These are phyloP conservation scores for Habroteleia sp. DNA, from an alignment of 2,888 invertebrate genomes.

Conservation along the genomic window DNA sequence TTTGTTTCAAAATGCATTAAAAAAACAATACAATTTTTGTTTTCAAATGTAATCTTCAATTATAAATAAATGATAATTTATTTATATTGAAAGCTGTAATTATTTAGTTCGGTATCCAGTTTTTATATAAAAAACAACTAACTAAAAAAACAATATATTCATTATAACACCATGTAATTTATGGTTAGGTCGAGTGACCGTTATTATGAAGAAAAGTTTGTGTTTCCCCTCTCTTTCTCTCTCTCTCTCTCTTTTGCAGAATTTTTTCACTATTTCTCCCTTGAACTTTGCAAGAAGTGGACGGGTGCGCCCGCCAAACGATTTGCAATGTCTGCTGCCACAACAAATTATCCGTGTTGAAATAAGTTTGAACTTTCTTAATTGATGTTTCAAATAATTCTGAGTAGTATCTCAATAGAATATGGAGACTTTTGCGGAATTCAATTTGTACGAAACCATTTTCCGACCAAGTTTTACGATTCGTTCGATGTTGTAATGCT, in stretches of 20 bases:
- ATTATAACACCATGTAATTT: slow-evolving; percentile 47
- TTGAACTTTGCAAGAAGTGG: slow-evolving; percentile 38
- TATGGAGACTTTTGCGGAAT: slow-evolving; percentile 14
- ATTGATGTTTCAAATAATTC: slow-evolving; percentile 53
- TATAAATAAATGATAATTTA: no score
- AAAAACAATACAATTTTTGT: no score
- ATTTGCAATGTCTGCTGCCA: slow-evolving; percentile 50
- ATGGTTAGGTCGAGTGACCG: slow-evolving; percentile 60
- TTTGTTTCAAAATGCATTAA: no score
- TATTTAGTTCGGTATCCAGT: no score
- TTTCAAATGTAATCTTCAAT: no score
- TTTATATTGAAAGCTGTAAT: no score
- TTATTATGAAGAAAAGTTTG: slow-evolving; percentile 62
- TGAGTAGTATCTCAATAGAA: slow-evolving; percentile 51
- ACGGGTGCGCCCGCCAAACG: slow-evolving; percentile 22
- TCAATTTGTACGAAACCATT: slow-evolving; percentile 42
- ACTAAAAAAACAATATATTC: slow-evolving; percentile 68
- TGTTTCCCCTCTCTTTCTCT: slow-evolving; percentile 37
- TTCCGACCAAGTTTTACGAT: slow-evolving; percentile 40
- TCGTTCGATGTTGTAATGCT: slow-evolving; percentile 34
- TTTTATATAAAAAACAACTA: no score
- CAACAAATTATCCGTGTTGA: slow-evolving; percentile 53
- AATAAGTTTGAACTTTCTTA: slow-evolving; percentile 50
- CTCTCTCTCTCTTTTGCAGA: no score
- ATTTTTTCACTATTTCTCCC: slow-evolving; percentile 62